These are phyloP conservation scores for Baccha elongata DNA, from an alignment of 2,888 invertebrate species.

Conservation along the genomic window DNA sequence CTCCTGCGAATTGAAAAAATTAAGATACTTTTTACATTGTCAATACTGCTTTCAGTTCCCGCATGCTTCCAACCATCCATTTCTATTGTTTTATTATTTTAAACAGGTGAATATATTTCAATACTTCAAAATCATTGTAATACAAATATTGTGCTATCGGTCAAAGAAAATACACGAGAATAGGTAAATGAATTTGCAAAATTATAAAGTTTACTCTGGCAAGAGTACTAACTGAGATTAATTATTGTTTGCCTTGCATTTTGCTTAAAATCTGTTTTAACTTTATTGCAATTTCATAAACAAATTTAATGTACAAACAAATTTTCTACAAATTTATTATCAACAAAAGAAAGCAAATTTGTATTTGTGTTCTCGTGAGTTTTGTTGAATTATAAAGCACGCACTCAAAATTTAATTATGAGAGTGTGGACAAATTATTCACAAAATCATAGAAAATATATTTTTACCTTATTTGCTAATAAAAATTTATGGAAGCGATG, in stretches of 20 bases:
- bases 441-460: not conserved
- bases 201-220: conserved; percentile 34
- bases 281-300: conserved; percentile 66
- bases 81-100: not conserved
- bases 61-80: too few relatives aligned
- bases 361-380: too few relatives aligned
- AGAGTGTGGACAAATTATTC: not conserved
- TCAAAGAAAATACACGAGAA: conserved; percentile 2
- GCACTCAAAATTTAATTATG: not conserved
- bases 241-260: conserved; percentile 43
- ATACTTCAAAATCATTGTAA: conserved; percentile 4
- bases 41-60: too few relatives aligned
- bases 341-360: conserved; percentile 50
- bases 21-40: too few relatives aligned
- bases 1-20: too few relatives aligned
- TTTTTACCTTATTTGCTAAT: not conserved
- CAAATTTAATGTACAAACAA: conserved; percentile 57
- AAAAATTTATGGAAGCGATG: not conserved
- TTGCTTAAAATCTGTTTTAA: conserved; percentile 32
- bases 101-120: conserved; percentile 16
- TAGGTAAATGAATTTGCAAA: conserved; percentile 40
- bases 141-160: conserved; percentile 45
- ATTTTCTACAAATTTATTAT: conserved; percentile 64
- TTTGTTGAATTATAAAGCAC: not conserved
- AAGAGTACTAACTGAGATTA: conserved; percentile 56